phyloP scores from a whole-genome alignment of 2,113 vertebrate genomes.

The Burhinus bistriatus region DNA sequence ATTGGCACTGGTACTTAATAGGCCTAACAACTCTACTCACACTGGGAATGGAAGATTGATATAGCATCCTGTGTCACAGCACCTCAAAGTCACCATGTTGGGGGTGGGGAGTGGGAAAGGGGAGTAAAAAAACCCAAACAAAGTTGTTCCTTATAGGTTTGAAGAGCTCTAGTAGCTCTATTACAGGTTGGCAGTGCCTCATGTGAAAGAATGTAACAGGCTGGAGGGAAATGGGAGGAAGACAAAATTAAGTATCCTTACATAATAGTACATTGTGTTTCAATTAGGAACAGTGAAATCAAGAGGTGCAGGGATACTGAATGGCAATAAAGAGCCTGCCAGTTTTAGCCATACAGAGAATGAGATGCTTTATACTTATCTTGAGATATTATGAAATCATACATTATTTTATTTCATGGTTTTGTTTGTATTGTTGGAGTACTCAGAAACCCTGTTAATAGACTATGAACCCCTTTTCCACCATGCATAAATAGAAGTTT shows the following conservation, averaged over 20 bases:
- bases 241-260: not conserved
- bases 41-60: not conserved
- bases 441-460: not conserved
- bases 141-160: not conserved
- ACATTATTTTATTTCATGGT: not conserved
- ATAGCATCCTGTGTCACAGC: not conserved
- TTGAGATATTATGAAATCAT: not conserved
- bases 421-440: not conserved
- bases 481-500: not conserved
- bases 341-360: not conserved
- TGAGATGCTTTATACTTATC: not conserved
- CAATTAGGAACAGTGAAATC: not conserved
- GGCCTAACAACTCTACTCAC: not conserved
- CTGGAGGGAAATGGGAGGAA: not conserved
- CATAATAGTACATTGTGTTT: not conserved
- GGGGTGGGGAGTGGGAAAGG: not conserved
- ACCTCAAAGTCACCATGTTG: not conserved
- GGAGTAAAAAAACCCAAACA: not conserved
- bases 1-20: not conserved
- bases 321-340: not conserved
- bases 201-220: not conserved
- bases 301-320: not conserved
- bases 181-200: not conserved
- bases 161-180: not conserved
- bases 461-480: not conserved